A percentile compares a stretch with the other conserved stretches of the same genome.
Evolutionary conservation across 2,113 vertebrate species (phyloP).

Genomic region (Siniperca chuatsi): DNA sequence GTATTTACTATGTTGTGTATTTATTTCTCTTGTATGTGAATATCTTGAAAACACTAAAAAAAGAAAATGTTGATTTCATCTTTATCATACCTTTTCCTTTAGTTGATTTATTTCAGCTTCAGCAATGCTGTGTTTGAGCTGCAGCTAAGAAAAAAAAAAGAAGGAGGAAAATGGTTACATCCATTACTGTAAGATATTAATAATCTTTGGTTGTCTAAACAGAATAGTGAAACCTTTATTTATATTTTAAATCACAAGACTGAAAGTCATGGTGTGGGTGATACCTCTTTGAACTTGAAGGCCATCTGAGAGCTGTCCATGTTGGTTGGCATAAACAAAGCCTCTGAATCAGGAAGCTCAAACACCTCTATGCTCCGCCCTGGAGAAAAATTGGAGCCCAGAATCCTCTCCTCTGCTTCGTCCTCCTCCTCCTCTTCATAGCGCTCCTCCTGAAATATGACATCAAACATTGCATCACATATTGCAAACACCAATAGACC

Average conservation of each 20-base stretch:
- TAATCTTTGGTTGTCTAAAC: not conserved
- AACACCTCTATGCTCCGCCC: slow-evolving; percentile 88
- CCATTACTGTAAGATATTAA: not conserved
- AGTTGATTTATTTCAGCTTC: slow-evolving; percentile 88
- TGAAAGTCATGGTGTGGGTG: not conserved
- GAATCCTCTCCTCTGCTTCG: slow-evolving; percentile 85
- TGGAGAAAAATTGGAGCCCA: slow-evolving; percentile 87
- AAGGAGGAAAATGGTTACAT: slow-evolving; percentile 15
- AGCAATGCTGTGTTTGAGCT: slow-evolving; percentile 88
- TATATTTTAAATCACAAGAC: not conserved
- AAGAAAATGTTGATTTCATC: not conserved
- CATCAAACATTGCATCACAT: slow-evolving; percentile 49
- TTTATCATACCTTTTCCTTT: slow-evolving; percentile 87
- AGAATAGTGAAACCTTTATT: not conserved
- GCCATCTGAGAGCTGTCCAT: slow-evolving; percentile 90
- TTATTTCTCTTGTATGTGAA: not conserved
- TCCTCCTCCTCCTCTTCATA: slow-evolving; percentile 89
- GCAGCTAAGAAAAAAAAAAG: slow-evolving; percentile 81
- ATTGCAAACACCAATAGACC: slow-evolving; percentile 50
- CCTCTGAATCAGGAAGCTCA: slow-evolving; percentile 90
- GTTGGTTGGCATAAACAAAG: slow-evolving; percentile 85
- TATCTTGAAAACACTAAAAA: slow-evolving; percentile 1
- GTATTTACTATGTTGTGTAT: not conserved
- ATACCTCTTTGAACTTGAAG: slow-evolving; percentile 93
- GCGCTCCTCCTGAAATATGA: slow-evolving; percentile 82